Evolutionary conservation across 2,797 vertebrate species (phyloP).

Genomic region (Gallinago solitaria): DNA sequence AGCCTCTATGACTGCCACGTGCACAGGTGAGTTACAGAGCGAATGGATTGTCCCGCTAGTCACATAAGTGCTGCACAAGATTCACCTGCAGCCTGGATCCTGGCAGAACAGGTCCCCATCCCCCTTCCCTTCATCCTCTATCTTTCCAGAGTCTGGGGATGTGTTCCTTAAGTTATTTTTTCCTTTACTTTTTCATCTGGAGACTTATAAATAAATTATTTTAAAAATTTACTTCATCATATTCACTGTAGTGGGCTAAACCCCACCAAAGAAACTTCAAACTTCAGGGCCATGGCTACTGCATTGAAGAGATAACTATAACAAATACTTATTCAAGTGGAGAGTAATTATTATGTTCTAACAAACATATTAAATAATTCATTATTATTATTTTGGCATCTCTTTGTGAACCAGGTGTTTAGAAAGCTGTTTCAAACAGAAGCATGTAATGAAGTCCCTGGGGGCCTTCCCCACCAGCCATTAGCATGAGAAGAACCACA

Average conservation of each 20-base stretch:
- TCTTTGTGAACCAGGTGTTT: not conserved
- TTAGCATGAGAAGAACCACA: not conserved
- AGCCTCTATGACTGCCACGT: not conserved
- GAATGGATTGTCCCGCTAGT: not conserved
- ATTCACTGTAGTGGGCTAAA: not conserved
- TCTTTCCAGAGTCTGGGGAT: not conserved
- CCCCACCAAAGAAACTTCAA: not conserved
- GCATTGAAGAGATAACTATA: not conserved
- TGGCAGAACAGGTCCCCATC: not conserved
- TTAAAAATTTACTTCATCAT: not conserved
- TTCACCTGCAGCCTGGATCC: not conserved
- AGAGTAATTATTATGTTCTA: not conserved
- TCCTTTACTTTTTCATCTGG: not conserved
- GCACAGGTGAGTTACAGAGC: not conserved
- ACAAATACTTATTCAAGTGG: not conserved
- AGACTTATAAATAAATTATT: not conserved
- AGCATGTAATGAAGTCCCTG: not conserved
- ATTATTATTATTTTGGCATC: not conserved
- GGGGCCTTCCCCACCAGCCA: not conserved
- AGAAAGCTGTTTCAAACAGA: not conserved
- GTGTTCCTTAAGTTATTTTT: not conserved
- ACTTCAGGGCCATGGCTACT: not conserved
- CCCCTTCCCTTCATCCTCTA: not conserved
- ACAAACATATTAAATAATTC: not conserved
- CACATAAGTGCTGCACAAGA: accelerated